These are phyloP conservation scores for Sycobia sp. DNA, from an alignment of 1,140 invertebrate species.

Conservation along the genomic window DNA sequence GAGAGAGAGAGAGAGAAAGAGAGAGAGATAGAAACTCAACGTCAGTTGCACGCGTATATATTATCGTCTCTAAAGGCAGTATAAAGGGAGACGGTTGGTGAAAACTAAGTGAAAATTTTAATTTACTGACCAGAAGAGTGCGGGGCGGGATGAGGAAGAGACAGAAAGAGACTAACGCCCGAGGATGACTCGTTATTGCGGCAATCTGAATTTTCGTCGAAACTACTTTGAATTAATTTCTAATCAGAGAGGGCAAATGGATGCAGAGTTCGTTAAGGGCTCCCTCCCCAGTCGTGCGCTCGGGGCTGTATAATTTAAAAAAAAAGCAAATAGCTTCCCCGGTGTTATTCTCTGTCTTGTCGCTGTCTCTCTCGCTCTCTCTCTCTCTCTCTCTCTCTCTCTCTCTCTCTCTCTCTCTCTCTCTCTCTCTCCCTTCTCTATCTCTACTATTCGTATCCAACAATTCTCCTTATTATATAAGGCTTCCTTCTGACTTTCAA, in stretches of 20 bases:
- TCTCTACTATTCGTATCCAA: too few relatives aligned
- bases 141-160: too few relatives aligned
- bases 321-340: not conserved
- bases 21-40: not conserved
- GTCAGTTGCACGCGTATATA: constrained; percentile 2
- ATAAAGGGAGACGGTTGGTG: not conserved
- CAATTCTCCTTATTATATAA: too few relatives aligned
- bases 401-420: too few relatives aligned
- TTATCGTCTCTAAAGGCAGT: not conserved
- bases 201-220: constrained; percentile 11
- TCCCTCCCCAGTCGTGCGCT: too few relatives aligned
- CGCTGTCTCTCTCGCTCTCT: too few relatives aligned
- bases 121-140: too few relatives aligned
- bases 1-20: not conserved
- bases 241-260: constrained; percentile 7
- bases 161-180: not conserved
- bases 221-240: constrained; percentile 20
- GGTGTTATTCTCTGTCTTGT: too few relatives aligned
- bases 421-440: too few relatives aligned
- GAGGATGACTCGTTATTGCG: not conserved
- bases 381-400: too few relatives aligned
- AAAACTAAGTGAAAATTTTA: constrained; percentile 23
- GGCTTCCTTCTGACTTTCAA: too few relatives aligned
- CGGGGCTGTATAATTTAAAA: constrained; percentile 9
- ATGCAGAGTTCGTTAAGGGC: constrained; percentile 1